Evolutionary conservation across 2,888 invertebrate species (phyloP).

Genomic region (Melieria picta): DNA sequence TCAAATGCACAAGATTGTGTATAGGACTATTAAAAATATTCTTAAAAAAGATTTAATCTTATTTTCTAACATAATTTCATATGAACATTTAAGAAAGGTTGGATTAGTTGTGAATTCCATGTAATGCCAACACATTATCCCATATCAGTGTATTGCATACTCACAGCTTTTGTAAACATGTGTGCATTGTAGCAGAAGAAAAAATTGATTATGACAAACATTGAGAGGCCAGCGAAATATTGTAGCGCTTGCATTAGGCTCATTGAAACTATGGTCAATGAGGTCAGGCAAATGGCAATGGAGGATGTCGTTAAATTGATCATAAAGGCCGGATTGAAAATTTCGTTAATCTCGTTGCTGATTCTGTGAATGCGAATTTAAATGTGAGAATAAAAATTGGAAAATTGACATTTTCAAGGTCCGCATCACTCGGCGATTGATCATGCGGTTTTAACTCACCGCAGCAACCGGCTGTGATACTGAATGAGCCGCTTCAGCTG

Average conservation of each 20-base stretch:
- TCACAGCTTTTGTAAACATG: slow-evolving; percentile 51
- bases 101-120: too few relatives aligned
- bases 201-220: slow-evolving; percentile 51
- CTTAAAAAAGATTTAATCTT: too few relatives aligned
- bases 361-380: slow-evolving; percentile 39
- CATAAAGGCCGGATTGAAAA: slow-evolving; percentile 53
- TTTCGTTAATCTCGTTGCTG: slow-evolving; percentile 48
- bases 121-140: too few relatives aligned
- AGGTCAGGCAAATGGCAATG: slow-evolving; percentile 57
- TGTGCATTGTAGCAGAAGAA: slow-evolving; percentile 55
- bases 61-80: too few relatives aligned
- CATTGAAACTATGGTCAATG: slow-evolving; percentile 53
- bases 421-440: not conserved
- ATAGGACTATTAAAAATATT: too few relatives aligned
- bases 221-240: slow-evolving; percentile 50
- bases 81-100: too few relatives aligned
- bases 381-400: not conserved
- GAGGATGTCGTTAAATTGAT: slow-evolving; percentile 53
- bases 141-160: slow-evolving; percentile 22
- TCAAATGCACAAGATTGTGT: too few relatives aligned
- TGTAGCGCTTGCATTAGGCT: slow-evolving; percentile 44
- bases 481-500: slow-evolving; percentile 48
- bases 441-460: not conserved
- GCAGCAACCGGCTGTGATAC: slow-evolving; percentile 52
- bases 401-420: not conserved